Evolutionary conservation across 2,113 vertebrate genomes (phyloP), one percentile per base, ranked within the genome.

Genomic region (Neoarius graeffei): DNA sequence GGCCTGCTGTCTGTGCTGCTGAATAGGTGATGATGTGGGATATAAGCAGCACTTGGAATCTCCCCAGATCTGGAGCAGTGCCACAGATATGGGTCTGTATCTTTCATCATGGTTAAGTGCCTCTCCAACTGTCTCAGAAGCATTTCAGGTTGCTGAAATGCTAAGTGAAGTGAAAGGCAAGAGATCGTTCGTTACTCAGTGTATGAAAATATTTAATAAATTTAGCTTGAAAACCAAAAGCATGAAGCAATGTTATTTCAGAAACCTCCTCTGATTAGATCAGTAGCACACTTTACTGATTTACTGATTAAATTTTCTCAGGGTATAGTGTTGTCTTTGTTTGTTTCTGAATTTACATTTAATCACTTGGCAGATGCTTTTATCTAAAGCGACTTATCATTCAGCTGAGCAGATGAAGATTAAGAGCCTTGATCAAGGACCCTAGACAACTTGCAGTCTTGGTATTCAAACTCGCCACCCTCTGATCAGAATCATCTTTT

Each of bases 1-100:
- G 79, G 85, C 89, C 66, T 42, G 73, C 48, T 71, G 7, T 74
- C 30, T 77, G 35, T 84, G 69, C 85, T 86, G 83, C 86, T 84
- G 77, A 84, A 57, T 85, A 85, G 83, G 83, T 84, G 90, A 89
- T 89, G 85, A 86, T 90, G 87, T 90, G 82, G 83, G 83, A 79
- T 50, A 25, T 81, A 59, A 83, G 84, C 60, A 91, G 71, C 59
- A 79, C 85, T 79, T 88, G 86, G 86, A 84, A 73, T 81, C 3
- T 35, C 1, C 84, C 79, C 80, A 77, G 81, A 54, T 15, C 27
- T 54, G 35, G 64, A 81, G 77, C 66, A 83, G 59, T 42, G 82
- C 77, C 64, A 59, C 67, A 83, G 74, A 90, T 90, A 83, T 81
- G 81, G 86, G 88, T 81, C 60, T 79, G 35, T 84, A 66, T 85